A percentile compares a stretch with the other conserved stretches of the same genome.
These are phyloP conservation scores for Drosophila buzzatii DNA, from an alignment of 2,888 invertebrate species.

Conservation along the genomic window DNA sequence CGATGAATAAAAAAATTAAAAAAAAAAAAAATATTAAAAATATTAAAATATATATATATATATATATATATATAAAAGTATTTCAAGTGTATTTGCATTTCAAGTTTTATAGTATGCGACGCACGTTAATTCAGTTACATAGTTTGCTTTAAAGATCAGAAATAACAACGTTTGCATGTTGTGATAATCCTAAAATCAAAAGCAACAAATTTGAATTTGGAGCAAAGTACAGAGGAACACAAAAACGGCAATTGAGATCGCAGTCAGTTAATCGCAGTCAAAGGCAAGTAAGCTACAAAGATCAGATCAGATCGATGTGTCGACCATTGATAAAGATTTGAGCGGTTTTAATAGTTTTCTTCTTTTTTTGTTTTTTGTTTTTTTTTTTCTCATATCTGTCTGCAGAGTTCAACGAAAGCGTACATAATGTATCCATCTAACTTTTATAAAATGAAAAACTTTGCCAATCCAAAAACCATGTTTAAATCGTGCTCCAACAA, in stretches of 20 bases:
- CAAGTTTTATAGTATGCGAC: constrained; percentile 21
- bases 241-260: constrained; percentile 37
- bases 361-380: neutral
- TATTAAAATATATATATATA: neutral
- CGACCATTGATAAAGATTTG: neutral
- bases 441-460: constrained; percentile 62
- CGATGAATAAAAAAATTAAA: no score
- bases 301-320: neutral
- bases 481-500: constrained; percentile 57
- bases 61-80: neutral
- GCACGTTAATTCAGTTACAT: constrained; percentile 24
- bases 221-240: constrained; percentile 44
- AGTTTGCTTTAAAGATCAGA: constrained; percentile 22
- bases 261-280: constrained; percentile 24
- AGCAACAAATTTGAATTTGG: constrained; percentile 46
- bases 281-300: neutral
- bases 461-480: constrained; percentile 65
- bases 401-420: constrained; percentile 21
- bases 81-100: neutral
- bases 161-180: constrained; percentile 36
- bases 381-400: neutral
- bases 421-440: constrained; percentile 51
- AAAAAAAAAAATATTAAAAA: no score
- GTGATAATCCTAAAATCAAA: constrained; percentile 44
- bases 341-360: neutral